A percentile compares a stretch with the other conserved stretches of the same genome.
Evolutionary conservation across 2,113 vertebrate genomes (phyloP).

Genomic region (Macquaria ambigua): DNA sequence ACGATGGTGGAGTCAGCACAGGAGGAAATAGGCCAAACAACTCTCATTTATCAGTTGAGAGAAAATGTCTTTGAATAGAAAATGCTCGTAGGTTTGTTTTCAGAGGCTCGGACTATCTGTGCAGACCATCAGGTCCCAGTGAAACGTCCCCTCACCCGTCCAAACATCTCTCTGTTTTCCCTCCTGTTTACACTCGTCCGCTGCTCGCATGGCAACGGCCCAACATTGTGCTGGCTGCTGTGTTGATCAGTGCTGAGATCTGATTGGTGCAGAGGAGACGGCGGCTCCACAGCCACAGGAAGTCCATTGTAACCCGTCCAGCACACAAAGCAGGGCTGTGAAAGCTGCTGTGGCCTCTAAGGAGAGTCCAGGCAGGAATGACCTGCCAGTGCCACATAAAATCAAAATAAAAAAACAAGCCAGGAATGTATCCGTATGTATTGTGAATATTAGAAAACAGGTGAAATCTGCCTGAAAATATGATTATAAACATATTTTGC

Average conservation of each 20-base stretch:
- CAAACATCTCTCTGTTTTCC: constrained; percentile 42
- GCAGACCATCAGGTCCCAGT: constrained; percentile 42
- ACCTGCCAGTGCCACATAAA: background rate
- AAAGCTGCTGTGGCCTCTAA: constrained; percentile 11
- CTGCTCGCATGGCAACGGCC: constrained; percentile 46
- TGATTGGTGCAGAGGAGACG: constrained; percentile 54
- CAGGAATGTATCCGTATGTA: background rate
- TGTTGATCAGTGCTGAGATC: constrained; percentile 23
- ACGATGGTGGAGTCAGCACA: background rate
- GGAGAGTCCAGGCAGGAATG: background rate
- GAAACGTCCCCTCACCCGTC: constrained; percentile 33
- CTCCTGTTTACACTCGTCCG: constrained; percentile 54
- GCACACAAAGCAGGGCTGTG: constrained; percentile 40
- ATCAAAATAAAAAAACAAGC: background rate
- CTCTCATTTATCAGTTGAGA: constrained; percentile 6
- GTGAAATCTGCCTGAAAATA: background rate
- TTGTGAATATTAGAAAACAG: background rate
- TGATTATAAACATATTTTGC: background rate
- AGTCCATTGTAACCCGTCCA: constrained; percentile 58
- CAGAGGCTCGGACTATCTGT: constrained; percentile 12
- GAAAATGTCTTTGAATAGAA: constrained; percentile 1
- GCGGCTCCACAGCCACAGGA: constrained; percentile 49
- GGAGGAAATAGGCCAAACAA: background rate
- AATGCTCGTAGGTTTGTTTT: background rate
- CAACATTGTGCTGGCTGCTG: constrained; percentile 45